Evolutionary conservation across 2,113 vertebrate species (phyloP), one percentile per base, ranked within the genome.

Genomic region (Artemisiospiza belli): DNA sequence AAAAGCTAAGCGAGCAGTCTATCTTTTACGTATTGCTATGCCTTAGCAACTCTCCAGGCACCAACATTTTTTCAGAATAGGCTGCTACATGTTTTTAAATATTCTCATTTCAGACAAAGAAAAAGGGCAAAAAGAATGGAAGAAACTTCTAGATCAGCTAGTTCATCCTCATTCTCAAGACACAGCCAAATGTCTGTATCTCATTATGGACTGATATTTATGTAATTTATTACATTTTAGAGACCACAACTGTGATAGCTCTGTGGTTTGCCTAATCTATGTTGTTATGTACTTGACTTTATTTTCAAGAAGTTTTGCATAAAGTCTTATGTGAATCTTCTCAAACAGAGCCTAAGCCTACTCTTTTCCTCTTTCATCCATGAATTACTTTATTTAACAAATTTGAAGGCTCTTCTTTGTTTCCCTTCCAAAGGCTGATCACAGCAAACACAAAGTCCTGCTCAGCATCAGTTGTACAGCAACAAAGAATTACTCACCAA

Each of bases 371-470:
- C 25, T 83, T 92, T 80, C 30, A 90, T 43, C 4, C 25, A 58
- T 0, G 1, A n/a, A 33, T 22, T 83, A 63, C 37, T 43, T 59
- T 31, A 58, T 37, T 57, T 66, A 58, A 62, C 5, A 74, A 33
- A 80, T 62, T 6, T 22, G 28, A 93, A 90, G 41, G 18, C 27
- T 79, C 15, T 57, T 62, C 12, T 11, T 2, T 51, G 19, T 73
- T 86, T 92, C 31, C 28, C 16, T 77, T 90, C 51, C 43, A 74
- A 93, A 77, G 41, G 8, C 8, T 51, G 11, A 49, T 54, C 41
- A 49, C 9, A 92, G 22, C 0, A 0, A 94, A 55, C 25, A 72
- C 0, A 0, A 95, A 67, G 19, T 68, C 51, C 25, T 62, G 15
- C 28, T 10, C 33, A 57, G 41, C 44, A 79, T 52, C 41, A 92